Conservation (phyloP, 2,797 vertebrate genomes). For the Rhyacichthys aspro region DNA sequence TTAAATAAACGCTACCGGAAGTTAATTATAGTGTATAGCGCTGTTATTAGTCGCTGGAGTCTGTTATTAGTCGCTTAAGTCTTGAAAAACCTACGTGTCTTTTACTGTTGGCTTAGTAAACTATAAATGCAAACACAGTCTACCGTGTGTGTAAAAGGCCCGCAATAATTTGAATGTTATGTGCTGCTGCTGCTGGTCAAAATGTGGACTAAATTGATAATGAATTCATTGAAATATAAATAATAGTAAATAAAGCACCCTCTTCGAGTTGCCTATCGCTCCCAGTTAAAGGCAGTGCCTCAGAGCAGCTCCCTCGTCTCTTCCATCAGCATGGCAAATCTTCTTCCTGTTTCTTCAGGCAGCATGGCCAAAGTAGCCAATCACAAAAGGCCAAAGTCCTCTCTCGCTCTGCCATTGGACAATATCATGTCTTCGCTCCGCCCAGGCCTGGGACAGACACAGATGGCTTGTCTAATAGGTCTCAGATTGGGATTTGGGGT, state of each 20-base stretch:
- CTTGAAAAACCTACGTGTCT: background rate
- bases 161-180: background rate
- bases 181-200: background rate
- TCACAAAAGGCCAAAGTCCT: slow-evolving; percentile 46
- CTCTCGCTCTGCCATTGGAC: slow-evolving; percentile 55
- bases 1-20: slow-evolving; percentile 9
- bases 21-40: slow-evolving; percentile 12
- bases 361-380: slow-evolving; percentile 58
- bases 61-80: background rate
- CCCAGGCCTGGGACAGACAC: slow-evolving; percentile 52
- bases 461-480: slow-evolving; percentile 54
- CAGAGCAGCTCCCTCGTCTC: background rate
- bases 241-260: background rate
- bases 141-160: background rate
- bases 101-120: background rate
- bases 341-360: slow-evolving; percentile 68
- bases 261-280: slow-evolving; percentile 19
- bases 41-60: slow-evolving; percentile 1
- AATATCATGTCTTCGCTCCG: slow-evolving; percentile 30
- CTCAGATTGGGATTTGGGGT: slow-evolving; percentile 66
- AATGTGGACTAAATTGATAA: background rate
- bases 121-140: background rate
- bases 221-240: no score
- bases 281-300: slow-evolving; percentile 21
- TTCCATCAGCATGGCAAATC: slow-evolving; percentile 9